phyloP scores from a whole-genome alignment of 2,888 invertebrate genomes.

The Calliphora vomitoria region DNA sequence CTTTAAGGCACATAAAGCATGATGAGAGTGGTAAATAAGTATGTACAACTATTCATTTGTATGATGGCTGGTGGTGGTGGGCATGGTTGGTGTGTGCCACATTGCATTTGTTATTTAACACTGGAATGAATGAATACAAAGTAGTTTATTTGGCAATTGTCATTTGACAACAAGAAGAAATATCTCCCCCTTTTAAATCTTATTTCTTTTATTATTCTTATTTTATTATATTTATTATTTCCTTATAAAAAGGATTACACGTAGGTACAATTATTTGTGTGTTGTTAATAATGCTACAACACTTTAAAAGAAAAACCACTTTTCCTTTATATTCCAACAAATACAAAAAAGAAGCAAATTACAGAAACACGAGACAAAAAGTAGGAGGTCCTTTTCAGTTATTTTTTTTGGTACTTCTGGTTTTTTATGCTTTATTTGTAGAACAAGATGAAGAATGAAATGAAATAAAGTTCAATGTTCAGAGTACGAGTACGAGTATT shows the following conservation, averaged over 20 bases:
- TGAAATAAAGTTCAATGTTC: conserved; percentile 52
- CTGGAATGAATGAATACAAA: conserved; percentile 51
- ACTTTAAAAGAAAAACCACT: conserved; percentile 69
- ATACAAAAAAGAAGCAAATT: conserved; percentile 13
- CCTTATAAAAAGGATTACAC: conserved; percentile 64
- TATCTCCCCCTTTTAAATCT: conserved; percentile 38
- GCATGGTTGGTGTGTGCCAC: conserved; percentile 68
- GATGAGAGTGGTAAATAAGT: conserved; percentile 19
- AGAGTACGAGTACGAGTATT: conserved; percentile 25
- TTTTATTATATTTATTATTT: conserved; percentile 29
- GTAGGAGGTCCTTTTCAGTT: conserved; percentile 78
- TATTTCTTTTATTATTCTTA: conserved; percentile 13
- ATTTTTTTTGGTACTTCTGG: conserved; percentile 25
- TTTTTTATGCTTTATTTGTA: neutral
- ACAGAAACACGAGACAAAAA: conserved; percentile 76
- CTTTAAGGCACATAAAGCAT: conserved; percentile 10
- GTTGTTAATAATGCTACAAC: conserved; percentile 66
- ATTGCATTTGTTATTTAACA: conserved; percentile 57
- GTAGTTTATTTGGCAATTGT: conserved; percentile 76
- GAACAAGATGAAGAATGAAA: conserved; percentile 53
- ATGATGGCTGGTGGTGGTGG: neutral
- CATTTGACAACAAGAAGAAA: conserved; percentile 72
- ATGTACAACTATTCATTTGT: neutral
- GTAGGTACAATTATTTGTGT: conserved; percentile 27
- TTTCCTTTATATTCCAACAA: conserved; percentile 46